phyloP scores from a whole-genome alignment of 1,140 invertebrate species.

The Meloidogyne chitwoodi region DNA sequence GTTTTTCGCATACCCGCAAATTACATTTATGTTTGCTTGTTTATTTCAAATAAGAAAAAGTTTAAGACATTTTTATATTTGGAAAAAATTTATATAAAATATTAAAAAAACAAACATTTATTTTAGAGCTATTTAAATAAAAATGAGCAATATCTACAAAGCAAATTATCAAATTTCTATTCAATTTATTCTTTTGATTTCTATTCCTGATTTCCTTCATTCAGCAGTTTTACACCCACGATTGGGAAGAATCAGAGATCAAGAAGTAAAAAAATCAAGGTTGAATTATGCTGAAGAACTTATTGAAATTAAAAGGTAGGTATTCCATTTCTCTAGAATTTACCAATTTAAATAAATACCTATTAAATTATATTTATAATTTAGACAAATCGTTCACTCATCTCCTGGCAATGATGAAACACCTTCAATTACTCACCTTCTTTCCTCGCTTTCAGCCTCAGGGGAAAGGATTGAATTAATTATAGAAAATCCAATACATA shows the following conservation, averaged over 20 bases:
- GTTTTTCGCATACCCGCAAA: no score
- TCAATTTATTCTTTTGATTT: neutral
- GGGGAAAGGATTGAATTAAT: neutral
- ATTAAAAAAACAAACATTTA: no score
- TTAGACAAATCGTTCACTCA: neutral
- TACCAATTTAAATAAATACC: neutral
- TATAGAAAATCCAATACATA: neutral
- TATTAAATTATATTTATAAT: neutral
- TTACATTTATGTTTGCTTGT: no score
- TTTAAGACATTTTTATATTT: no score
- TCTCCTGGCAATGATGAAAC: neutral
- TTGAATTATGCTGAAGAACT: neutral
- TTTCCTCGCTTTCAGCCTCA: neutral
- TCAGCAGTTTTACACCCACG: neutral
- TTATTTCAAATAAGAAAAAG: no score
- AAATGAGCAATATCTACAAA: neutral
- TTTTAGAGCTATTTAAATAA: no score
- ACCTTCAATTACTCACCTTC: neutral
- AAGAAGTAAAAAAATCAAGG: neutral
- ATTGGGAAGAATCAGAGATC: neutral
- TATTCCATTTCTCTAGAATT: no score
- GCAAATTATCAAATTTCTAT: no score
- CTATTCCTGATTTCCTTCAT: neutral
- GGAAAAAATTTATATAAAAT: no score
- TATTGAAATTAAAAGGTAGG: neutral